Evolutionary conservation across 2,888 invertebrate species (phyloP), one percentile per base, ranked within the genome.

Genomic region (Polydrusus cervinus): DNA sequence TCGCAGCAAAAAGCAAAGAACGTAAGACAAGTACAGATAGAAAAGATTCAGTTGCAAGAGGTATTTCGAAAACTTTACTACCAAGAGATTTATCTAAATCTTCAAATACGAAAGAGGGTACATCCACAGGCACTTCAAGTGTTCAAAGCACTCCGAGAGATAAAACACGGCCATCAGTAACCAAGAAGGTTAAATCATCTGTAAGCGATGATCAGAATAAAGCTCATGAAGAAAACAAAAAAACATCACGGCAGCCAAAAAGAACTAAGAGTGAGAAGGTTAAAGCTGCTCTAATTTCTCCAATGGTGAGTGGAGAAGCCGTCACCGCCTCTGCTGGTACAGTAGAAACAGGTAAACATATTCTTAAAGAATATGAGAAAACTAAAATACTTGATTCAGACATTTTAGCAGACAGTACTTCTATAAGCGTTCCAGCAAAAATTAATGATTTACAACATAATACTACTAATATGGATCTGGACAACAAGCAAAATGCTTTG

Each of bases 81-180:
- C 34, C 16, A 7, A 71, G 57, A 38, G 64, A 64, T n/a, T 9
- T 14, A 55, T 45, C 62, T 20, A 43, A 18, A 11, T 40, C 25
- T 62, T 49, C 30, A 16, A 73, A 61, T 7, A 40, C 49, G 40
- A 53, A 62, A 40, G 67, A n/a, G 20, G 49, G 49, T 14, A 62
- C 51, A 60, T 49, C 68, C 10, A 73, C 43, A 20, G 60, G 45
- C 30, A 61, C 43, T 55, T 72, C 69, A 60, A 77, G 74, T 18
- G 25, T 64, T 8, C 71, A 75, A 70, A 71, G 68, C 53, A 68
- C 73, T 18, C 61, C 76, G 20, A 65, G 70, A 68, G 61, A 77
- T 67, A 51, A 71, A 53, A 34, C 66, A 57, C 53, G 64, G 25
- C 9, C 38, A 25, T 61, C 73, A 16, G 38, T 30, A 13, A 20